phyloP scores from a whole-genome alignment of 2,797 vertebrate species.

The Gambusia yucatana region DNA sequence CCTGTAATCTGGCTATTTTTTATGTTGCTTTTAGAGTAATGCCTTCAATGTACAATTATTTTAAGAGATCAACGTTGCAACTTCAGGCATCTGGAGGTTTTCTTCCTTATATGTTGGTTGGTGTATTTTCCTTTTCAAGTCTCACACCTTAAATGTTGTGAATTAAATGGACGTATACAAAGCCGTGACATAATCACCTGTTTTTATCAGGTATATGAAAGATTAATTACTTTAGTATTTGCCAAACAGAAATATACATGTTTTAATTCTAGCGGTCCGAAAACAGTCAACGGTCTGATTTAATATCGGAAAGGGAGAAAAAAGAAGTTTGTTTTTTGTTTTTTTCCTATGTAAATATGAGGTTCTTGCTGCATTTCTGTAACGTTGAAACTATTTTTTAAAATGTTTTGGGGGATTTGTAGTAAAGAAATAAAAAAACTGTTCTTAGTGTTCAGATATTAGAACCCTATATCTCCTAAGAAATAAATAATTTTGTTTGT shows the following conservation, averaged over 20 bases:
- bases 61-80: background rate
- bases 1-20: background rate
- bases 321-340: background rate
- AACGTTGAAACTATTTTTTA: background rate
- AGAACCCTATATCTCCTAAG: too few relatives aligned
- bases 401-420: too few relatives aligned
- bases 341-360: background rate
- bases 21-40: background rate
- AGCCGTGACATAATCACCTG: background rate
- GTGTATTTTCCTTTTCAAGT: background rate
- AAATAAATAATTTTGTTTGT: conserved; percentile 3
- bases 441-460: background rate
- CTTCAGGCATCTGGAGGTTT: background rate
- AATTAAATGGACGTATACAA: background rate
- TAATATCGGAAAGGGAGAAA: background rate
- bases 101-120: background rate
- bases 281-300: background rate
- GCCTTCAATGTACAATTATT: background rate
- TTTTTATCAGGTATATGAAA: background rate
- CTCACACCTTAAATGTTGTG: background rate
- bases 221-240: background rate
- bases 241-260: background rate
- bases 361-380: background rate
- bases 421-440: background rate
- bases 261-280: background rate